Base-by-base conservation (phyloP, 2,797 vertebrate species). In the Trichosurus vulpecula region DNA sequence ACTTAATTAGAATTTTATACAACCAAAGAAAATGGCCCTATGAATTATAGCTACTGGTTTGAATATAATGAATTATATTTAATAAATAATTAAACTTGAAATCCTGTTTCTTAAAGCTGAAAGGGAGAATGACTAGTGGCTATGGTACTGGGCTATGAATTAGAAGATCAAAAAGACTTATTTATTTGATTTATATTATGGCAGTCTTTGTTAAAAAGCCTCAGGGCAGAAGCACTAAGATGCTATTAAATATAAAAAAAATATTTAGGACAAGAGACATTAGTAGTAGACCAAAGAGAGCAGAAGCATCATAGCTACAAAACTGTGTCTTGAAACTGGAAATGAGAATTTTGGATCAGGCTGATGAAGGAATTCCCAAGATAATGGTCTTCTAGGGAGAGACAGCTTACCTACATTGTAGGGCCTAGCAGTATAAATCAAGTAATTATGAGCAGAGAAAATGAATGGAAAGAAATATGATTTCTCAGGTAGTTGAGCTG, bases 261-360 rank as follows among this genome's bases (percentile, higher is more conserved):
- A 91, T 96, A 97, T 96, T 97, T 97, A 96, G 98, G 95, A 55
- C 95, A 96, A 90, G 91, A 94, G 31, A 94, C 91, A 57, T 95
- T 92, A 95, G 91, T 57, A 57, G n/a, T n/a, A 94, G 97, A 57
- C 90, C 91, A 91, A 96, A 96, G 91, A 90, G 94, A 92, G n/a
- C 22, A 54, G 97, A 98, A 97, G 91, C 93, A 93, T 96, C 96
- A 56, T 92, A 91, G 56, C 31, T 95, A 95, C 92, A 96, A 97
- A 97, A 95, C 56, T 97, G 58, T 89, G 4, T 51, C 92, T 54
- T 92, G 91, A 95, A 93, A 56, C 93, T 94, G 90, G 95, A 97
- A 95, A 27, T 94, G 94, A 94, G 95, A 1, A 94, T 94, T 66
- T 96, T 92, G 91, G 92, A 94, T 96, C 90, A 96, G 27, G 74